phyloP scores from a whole-genome alignment of 1,140 invertebrate genomes.

The Helicorthomorpha holstii region DNA sequence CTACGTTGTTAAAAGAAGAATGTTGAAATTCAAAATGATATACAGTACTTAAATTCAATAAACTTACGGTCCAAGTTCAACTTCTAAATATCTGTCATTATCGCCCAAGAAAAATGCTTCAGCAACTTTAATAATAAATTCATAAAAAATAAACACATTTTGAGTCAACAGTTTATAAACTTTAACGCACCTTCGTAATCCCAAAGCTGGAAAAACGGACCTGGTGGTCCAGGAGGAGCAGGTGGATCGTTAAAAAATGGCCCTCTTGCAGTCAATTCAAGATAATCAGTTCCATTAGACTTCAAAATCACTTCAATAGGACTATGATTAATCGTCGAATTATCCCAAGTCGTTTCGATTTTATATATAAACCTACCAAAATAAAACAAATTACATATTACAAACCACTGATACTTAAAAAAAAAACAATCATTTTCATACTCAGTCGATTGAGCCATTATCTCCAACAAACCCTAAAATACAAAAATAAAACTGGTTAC shows the following conservation, averaged over 20 bases:
- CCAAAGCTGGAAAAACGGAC: background rate
- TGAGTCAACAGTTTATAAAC: background rate
- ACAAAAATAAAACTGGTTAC: no score
- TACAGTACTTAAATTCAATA: background rate
- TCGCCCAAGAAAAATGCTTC: slow-evolving; percentile 11
- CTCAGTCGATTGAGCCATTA: no score
- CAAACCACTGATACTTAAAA: no score
- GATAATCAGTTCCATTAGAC: background rate
- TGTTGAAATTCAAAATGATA: background rate
- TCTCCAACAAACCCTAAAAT: no score
- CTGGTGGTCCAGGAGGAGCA: background rate
- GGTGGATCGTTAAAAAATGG: background rate
- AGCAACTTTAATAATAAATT: background rate
- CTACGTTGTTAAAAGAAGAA: slow-evolving; percentile 7
- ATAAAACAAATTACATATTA: no score
- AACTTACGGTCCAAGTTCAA: slow-evolving; percentile 32
- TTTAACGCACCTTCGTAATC: background rate
- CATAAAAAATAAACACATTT: background rate
- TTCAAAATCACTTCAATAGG: background rate
- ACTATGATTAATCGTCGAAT: background rate
- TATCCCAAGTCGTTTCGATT: background rate
- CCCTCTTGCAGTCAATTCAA: background rate
- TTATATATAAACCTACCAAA: background rate
- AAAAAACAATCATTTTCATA: no score
- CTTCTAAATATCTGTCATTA: slow-evolving; percentile 31